Conservation (phyloP, 2,113 vertebrate species). For the Casuarius casuarius region DNA sequence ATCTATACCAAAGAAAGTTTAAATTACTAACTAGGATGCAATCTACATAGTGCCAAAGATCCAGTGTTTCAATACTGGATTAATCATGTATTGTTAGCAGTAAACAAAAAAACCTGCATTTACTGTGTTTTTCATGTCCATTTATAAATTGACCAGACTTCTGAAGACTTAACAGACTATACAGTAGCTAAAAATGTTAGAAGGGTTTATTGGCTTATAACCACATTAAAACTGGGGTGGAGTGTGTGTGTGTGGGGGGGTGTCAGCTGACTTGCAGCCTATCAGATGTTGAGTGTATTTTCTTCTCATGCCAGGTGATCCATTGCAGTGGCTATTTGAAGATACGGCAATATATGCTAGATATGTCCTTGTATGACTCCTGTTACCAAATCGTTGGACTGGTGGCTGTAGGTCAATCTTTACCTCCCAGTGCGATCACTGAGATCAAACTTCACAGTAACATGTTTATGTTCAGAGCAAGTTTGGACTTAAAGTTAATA, state of each 20-base stretch:
- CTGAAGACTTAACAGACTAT: not conserved
- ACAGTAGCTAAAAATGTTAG: fast-evolving
- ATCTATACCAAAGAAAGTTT: not conserved
- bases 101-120: not conserved
- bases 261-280: not conserved
- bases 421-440: constrained; percentile 92
- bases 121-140: not conserved
- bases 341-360: constrained; percentile 90
- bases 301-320: constrained; percentile 83
- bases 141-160: not conserved
- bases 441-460: constrained; percentile 96
- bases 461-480: constrained; percentile 98
- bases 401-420: constrained; percentile 92
- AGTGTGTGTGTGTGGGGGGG: too few relatives aligned
- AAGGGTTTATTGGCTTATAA: not conserved
- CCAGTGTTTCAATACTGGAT: not conserved
- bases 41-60: not conserved
- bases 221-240: not conserved
- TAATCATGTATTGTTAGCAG: not conserved
- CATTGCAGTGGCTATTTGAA: constrained; percentile 97
- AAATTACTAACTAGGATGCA: not conserved
- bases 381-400: constrained; percentile 93
- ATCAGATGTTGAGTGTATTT: not conserved
- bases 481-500: constrained; percentile 92
- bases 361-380: constrained; percentile 88